Conservation (phyloP, 2,888 invertebrate species). For the Leucoptera coffeella region DNA sequence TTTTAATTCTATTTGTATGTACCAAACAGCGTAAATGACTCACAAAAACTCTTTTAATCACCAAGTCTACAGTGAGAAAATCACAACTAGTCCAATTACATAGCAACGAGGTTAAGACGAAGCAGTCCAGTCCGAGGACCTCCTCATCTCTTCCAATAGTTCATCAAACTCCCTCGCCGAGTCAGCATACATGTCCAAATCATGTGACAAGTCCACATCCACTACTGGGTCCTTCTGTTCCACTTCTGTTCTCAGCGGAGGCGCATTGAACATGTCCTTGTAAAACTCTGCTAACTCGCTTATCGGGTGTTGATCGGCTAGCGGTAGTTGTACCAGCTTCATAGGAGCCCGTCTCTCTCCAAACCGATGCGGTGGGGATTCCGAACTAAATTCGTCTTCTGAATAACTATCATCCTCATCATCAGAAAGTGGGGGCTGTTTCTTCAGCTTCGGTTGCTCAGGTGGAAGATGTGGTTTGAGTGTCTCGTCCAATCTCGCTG, state of each 20-base stretch:
- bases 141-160: slow-evolving; percentile 64
- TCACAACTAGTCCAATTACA: too few relatives aligned
- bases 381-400: slow-evolving; percentile 31
- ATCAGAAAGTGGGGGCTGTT: slow-evolving; percentile 14
- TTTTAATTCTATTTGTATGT: too few relatives aligned
- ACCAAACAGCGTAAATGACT: too few relatives aligned
- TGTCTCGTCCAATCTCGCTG: slow-evolving; percentile 23
- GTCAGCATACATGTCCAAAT: slow-evolving; percentile 68
- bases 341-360: slow-evolving; percentile 60
- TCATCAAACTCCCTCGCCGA: slow-evolving; percentile 71
- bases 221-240: slow-evolving; percentile 15
- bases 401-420: slow-evolving; percentile 18
- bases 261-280: slow-evolving; percentile 72
- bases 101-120: too few relatives aligned
- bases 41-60: too few relatives aligned
- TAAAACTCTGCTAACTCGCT: slow-evolving; percentile 75
- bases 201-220: slow-evolving; percentile 57
- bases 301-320: slow-evolving; percentile 65
- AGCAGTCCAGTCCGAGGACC: slow-evolving; percentile 58
- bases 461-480: slow-evolving; percentile 28
- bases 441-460: slow-evolving; percentile 23
- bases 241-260: slow-evolving; percentile 28
- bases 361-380: slow-evolving; percentile 37
- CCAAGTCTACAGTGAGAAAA: too few relatives aligned
- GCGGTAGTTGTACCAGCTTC: slow-evolving; percentile 67